These are phyloP conservation scores for Apodemia hepburni DNA, from an alignment of 2,888 invertebrate genomes.

Conservation along the genomic window DNA sequence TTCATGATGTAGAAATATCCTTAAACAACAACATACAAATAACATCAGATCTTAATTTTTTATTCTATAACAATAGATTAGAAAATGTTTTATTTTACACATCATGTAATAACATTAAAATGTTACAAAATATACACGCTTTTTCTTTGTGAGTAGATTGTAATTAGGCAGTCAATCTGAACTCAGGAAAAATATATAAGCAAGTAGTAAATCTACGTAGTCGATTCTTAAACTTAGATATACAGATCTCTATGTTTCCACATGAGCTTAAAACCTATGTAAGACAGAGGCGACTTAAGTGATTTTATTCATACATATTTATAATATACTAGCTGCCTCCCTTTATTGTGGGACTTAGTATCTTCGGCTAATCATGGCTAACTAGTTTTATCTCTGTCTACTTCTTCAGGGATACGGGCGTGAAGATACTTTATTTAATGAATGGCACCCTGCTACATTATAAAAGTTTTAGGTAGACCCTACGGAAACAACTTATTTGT, in stretches of 20 bases:
- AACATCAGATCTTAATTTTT: background rate
- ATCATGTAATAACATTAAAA: background rate
- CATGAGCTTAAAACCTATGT: background rate
- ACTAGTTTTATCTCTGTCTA: too few relatives aligned
- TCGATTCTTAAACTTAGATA: background rate
- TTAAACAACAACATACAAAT: background rate
- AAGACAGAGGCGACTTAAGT: background rate
- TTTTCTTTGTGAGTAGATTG: background rate
- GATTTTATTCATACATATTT: background rate
- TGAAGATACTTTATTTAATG: too few relatives aligned
- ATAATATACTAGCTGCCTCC: too few relatives aligned
- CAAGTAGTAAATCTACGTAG: background rate
- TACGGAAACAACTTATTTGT: too few relatives aligned
- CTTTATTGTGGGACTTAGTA: too few relatives aligned
- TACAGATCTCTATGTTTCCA: background rate
- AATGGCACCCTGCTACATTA: too few relatives aligned
- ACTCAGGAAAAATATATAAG: background rate
- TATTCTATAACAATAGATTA: background rate
- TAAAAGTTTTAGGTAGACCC: too few relatives aligned
- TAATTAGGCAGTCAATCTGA: background rate
- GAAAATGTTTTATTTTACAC: background rate
- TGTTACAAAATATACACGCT: background rate
- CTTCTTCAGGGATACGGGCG: too few relatives aligned
- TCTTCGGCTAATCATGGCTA: too few relatives aligned
- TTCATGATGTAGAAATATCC: background rate